Base-by-base conservation (phyloP, 2,888 invertebrate species). In the Thelaira solivaga region DNA sequence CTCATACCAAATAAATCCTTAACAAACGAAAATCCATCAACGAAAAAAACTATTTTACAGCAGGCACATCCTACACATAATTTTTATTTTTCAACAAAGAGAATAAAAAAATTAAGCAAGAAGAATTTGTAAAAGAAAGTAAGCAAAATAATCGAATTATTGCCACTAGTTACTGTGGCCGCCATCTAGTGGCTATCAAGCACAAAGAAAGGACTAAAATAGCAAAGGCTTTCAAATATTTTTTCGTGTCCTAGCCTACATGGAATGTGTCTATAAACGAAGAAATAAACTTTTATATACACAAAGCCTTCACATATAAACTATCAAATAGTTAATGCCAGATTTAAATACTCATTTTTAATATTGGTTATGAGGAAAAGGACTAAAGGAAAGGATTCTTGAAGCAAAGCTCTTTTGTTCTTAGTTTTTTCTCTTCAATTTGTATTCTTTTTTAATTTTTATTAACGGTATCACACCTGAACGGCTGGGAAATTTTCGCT, bases 91-190 rank as follows among this genome's bases (percentile, higher is more conserved):
- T 43, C 49, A 57, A 31, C 47, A 51, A 47, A 65, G 59, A 57
- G 31, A 72, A 67, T 55, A 18, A 29, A 53, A 41, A 53, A 59
- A 73, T 65, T 55, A 41, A 41, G 4, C 29, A 69, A 41, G 41
- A 64, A 47, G 34, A 57, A 65, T 64, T 71, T 41, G 43, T 41
- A 61, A 77, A 74, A 65, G 69, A 77, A 73, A 80, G 68, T 45
- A 72, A 76, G 77, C 73, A 82, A 84, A 84, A 84, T 85, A 85
- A 85, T 85, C 85, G 86, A 85, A 85, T 85, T 85, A 85, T 85
- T 86, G 84, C 86, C 86, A 86, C 84, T 86, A 85, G 85, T 84
- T 82, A 72, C 62, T 47, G 55, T 64, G 83, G 71, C 59, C 65
- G 64, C 55, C 51, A 29, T 18, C 10, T 49, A 1, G 53, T 51